Percentiles rank a stretch among this genome's conserved stretches.
phyloP scores from a whole-genome alignment of 2,113 vertebrate species.

The Laterallus jamaicensis region DNA sequence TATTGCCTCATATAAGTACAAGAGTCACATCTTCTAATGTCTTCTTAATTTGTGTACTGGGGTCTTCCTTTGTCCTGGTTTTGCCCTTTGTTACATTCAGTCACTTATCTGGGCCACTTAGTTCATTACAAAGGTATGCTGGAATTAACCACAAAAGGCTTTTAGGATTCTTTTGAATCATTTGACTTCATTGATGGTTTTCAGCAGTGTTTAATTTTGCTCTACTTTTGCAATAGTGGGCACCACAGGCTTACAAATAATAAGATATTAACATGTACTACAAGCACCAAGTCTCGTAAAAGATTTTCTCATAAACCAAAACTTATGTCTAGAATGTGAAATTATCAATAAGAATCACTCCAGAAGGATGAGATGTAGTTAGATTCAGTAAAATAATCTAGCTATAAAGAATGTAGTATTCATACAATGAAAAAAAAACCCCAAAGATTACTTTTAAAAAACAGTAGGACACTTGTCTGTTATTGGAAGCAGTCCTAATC shows the following conservation, averaged over 20 bases:
- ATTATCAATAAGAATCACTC: neutral
- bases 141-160: neutral
- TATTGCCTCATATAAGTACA: neutral
- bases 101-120: neutral
- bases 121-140: neutral
- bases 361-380: neutral
- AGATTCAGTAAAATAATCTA: neutral
- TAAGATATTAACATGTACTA: neutral
- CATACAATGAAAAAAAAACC: neutral
- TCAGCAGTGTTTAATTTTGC: neutral
- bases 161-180: neutral
- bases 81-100: neutral
- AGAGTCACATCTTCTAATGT: neutral
- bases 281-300: neutral
- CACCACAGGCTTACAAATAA: neutral
- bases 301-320: neutral
- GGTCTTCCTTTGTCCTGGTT: neutral
- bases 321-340: neutral
- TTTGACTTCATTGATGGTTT: neutral
- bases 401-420: neutral
- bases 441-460: neutral
- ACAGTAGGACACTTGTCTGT: neutral
- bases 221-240: neutral
- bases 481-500: slow-evolving; percentile 22
- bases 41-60: neutral